Base-by-base conservation (phyloP, 2,113 vertebrate genomes). In the Amazona vittata region DNA sequence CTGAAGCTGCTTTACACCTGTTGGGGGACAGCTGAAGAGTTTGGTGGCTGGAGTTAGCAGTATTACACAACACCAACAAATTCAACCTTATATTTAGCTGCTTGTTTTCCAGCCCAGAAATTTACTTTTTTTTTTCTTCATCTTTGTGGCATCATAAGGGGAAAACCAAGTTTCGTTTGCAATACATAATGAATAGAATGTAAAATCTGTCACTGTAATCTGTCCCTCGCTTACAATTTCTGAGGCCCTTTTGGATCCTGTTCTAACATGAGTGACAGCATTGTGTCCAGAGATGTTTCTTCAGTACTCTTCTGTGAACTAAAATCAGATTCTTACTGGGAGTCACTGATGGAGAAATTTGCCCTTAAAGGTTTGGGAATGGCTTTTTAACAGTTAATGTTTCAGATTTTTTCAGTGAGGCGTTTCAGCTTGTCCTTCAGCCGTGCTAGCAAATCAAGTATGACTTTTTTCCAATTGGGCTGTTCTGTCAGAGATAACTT, bases 11-110 rank as follows among this genome's bases (percentile, higher is more conserved):
- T 82, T 93, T 53, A 93, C 94, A 96, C 95, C 96, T 97, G 95
- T 96, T 16, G 21, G 96, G 28, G 13, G 74, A 94, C 95, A 98
- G 96, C 96, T 97, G 94, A 73, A 49, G 65, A 81, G 35, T 91
- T 88, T 41, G 95, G 76, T 65, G 76, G 53, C 80, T 97, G 96
- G 84, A 95, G 64, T 50, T 82, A 94, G 50, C 63, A 84, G 31
- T 84, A 80, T 92, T 84, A 76, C 74, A 92, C 84, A 97, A 97
- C 92, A 94, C 29, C 79, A 93, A n/a, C 52, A 89, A 83, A 44
- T 37, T 60, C 49, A 85, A 41, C 70, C 64, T 90, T 95, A 82
- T 90, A 86, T 94, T 97, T 97, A 98, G 82, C 73, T 65, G 26
- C 68, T 75, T 87, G 52, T 49, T 76, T 86, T 68, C 12, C 55